Conservation (phyloP, 2,113 vertebrate genomes). For the Paramormyrops kingsleyae region DNA sequence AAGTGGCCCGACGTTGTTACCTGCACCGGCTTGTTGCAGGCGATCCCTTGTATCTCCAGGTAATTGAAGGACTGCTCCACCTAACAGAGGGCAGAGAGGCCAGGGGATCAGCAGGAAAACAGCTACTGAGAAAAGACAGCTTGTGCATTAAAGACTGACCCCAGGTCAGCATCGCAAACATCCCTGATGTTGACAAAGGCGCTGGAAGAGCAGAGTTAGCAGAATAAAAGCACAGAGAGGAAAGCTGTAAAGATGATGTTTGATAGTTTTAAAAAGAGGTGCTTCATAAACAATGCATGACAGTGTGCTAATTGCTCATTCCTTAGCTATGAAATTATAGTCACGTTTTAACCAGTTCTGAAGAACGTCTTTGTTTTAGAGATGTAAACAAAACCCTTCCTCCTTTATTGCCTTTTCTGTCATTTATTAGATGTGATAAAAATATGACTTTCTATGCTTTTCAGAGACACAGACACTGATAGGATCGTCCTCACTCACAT, state of each 20-base stretch:
- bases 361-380: not conserved
- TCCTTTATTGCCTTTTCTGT: not conserved
- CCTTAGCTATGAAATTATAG: not conserved
- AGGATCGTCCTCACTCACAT: not conserved
- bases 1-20: slow-evolving; percentile 52
- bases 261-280: not conserved
- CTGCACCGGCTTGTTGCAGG: slow-evolving; percentile 83
- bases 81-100: slow-evolving; percentile 52
- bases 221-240: not conserved
- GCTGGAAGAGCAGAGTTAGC: not conserved
- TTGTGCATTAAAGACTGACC: not conserved
- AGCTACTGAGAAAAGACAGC: not conserved
- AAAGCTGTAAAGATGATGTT: not conserved
- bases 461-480: not conserved
- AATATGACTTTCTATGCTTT: not conserved
- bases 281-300: not conserved
- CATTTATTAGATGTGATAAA: not conserved
- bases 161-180: not conserved
- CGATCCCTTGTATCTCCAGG: slow-evolving; percentile 90
- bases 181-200: not conserved
- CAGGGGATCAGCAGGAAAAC: not conserved
- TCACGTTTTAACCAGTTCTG: not conserved
- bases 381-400: not conserved
- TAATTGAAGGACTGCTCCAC: slow-evolving; percentile 92
- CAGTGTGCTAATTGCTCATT: not conserved